Evolutionary conservation across 2,797 vertebrate species (phyloP).

Genomic region (Tangara arthus): DNA sequence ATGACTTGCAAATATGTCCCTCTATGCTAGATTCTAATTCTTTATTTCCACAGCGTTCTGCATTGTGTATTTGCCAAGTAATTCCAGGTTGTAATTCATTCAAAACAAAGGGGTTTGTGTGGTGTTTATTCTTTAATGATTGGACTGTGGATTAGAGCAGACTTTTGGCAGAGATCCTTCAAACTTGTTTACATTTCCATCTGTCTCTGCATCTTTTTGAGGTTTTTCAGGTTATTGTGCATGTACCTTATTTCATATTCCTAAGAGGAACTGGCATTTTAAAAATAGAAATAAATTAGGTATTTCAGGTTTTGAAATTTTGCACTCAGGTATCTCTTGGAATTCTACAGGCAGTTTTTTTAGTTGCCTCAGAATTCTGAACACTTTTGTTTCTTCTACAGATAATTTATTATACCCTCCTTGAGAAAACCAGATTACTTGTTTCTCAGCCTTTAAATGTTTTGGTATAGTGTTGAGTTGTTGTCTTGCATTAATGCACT

Average conservation of each 20-base stretch:
- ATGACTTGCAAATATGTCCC: conserved; percentile 58
- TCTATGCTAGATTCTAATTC: not conserved
- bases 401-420: conserved; percentile 73
- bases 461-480: conserved; percentile 60
- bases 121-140: conserved; percentile 63
- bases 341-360: conserved; percentile 61
- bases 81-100: conserved; percentile 62
- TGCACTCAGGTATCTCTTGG: conserved; percentile 56
- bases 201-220: conserved; percentile 60
- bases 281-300: conserved; percentile 39
- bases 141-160: conserved; percentile 61
- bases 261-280: not conserved
- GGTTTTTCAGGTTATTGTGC: conserved; percentile 38
- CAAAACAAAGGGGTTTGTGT: conserved; percentile 47
- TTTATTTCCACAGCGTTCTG: conserved; percentile 1
- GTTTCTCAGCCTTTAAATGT: conserved; percentile 67
- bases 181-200: conserved; percentile 68
- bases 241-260: not conserved
- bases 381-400: conserved; percentile 68
- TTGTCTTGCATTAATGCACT: conserved; percentile 69
- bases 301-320: conserved; percentile 54
- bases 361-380: conserved; percentile 62
- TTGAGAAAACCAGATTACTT: conserved; percentile 69
- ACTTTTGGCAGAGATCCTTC: conserved; percentile 61
- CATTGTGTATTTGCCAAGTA: conserved; percentile 54